Evolutionary conservation across 2,888 invertebrate species (phyloP).

Genomic region (Scaeva pyrastri): DNA sequence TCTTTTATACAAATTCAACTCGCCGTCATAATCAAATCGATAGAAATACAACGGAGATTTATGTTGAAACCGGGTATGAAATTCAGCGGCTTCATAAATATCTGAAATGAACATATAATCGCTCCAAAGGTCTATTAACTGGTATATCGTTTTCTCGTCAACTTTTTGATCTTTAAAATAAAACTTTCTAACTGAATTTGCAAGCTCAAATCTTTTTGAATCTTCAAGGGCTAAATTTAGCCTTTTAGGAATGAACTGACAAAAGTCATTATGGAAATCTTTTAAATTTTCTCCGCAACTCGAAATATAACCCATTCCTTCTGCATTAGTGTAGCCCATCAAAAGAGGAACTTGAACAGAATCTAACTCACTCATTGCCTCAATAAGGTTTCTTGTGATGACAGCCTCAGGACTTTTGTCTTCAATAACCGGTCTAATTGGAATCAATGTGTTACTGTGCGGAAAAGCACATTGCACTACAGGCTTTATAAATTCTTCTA

Average conservation of each 20-base stretch:
- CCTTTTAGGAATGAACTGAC: conserved; percentile 69
- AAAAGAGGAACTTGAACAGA: conserved; percentile 84
- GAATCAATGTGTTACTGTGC: conserved; percentile 56
- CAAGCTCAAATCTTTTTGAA: conserved; percentile 36
- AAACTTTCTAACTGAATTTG: conserved; percentile 75
- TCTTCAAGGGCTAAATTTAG: background rate
- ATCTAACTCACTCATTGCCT: conserved; percentile 81
- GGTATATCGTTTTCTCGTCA: conserved; percentile 82
- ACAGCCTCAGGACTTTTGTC: conserved; percentile 52
- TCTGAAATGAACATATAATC: conserved; percentile 80
- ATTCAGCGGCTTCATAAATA: conserved; percentile 57
- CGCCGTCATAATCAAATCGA: conserved; percentile 85
- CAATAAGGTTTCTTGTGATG: conserved; percentile 80
- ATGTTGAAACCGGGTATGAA: conserved; percentile 67
- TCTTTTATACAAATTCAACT: conserved; percentile 84
- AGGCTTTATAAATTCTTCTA: background rate
- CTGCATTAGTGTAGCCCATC: conserved; percentile 84
- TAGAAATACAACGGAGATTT: conserved; percentile 85
- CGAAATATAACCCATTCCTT: conserved; percentile 82
- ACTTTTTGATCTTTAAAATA: conserved; percentile 83
- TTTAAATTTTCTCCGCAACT: conserved; percentile 49
- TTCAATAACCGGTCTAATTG: conserved; percentile 76
- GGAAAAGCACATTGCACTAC: background rate
- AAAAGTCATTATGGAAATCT: conserved; percentile 66
- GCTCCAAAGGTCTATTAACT: conserved; percentile 84